phyloP scores from a whole-genome alignment of 2,888 invertebrate genomes.

The Patella ulyssiponensis region DNA sequence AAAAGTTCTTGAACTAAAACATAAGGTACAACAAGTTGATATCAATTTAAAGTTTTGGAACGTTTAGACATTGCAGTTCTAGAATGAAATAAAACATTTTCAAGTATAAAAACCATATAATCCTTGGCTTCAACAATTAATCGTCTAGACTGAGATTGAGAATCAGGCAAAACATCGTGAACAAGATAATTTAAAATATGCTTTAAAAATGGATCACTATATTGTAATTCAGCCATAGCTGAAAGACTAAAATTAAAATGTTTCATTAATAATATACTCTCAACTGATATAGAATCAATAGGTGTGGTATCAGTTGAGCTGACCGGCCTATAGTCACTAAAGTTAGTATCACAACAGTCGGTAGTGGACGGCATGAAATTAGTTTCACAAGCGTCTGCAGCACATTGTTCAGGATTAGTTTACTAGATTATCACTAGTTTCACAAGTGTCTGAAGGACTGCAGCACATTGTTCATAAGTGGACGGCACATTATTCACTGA shows the following conservation, averaged over 20 bases:
- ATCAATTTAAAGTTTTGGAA: slow-evolving; percentile 17
- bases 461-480: background rate
- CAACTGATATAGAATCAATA: background rate
- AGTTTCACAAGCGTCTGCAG: background rate
- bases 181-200: slow-evolving; percentile 17
- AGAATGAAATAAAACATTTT: slow-evolving; percentile 32
- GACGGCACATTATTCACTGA: no score
- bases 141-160: slow-evolving; percentile 27
- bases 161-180: slow-evolving; percentile 21
- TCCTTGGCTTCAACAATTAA: slow-evolving; percentile 30
- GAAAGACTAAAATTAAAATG: background rate
- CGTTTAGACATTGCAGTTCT: slow-evolving; percentile 27
- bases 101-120: slow-evolving; percentile 28
- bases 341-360: background rate
- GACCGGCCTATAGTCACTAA: background rate
- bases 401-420: no score
- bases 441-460: no score
- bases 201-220: slow-evolving; percentile 14
- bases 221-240: slow-evolving; percentile 8
- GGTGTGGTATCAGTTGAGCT: background rate
- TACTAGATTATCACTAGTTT: no score
- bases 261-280: slow-evolving; percentile 2
- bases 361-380: background rate
- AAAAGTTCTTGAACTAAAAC: slow-evolving; percentile 26
- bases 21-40: slow-evolving; percentile 34